Evolutionary conservation across 1,140 invertebrate genomes (phyloP), one percentile per base, ranked within the genome.

Genomic region (Vollenhovia emeryi): DNA sequence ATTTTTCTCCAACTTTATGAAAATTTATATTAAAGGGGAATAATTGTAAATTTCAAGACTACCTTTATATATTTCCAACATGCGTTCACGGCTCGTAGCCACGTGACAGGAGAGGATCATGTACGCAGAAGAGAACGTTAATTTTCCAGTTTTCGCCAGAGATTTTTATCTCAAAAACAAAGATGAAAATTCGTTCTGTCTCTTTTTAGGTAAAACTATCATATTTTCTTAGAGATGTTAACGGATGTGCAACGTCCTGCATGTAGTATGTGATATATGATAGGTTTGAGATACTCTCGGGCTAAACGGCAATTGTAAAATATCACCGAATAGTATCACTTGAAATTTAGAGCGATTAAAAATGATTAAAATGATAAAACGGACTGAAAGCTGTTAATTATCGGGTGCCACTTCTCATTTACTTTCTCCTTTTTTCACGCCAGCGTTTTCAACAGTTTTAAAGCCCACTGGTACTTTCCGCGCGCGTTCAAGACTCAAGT

Each of bases 371-470:
- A 3, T 50, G 2, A 50, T 62, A 76, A 75, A 60, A 62, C 8
- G 50, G n/a, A 74, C 4, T 24, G 21, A 57, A 55, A 74, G 13
- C 15, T 43, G 18, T 60, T 27, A 40, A 84, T 86, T 64, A 33
- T 57, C 27, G 30, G 7, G n/a, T 64, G 2, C 36, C 43, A 43
- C 21, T 24, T 36, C 15, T 68, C 13, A 3, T 69, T 18, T 45
- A 15, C 15, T 43, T 55, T 33, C 43, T 68, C 6, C 11, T 45
- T 43, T 59, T 60, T 48, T 57, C 7, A 21, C 11, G 6, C 5
- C 48, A 33, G 11, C 1, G 15, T 89, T 86, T 88, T 84, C 40
- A 83, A 83, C 89, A 93, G 92, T 94, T 93, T 93, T 91, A 92
- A 93, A 93, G 82, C 84, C 45, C 64, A 6, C 62, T 87, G 87